Percentiles rank a stretch among this genome's conserved stretches.
Evolutionary conservation across 2,113 vertebrate genomes (phyloP).

Genomic region (Myanophis thanlyinensis): DNA sequence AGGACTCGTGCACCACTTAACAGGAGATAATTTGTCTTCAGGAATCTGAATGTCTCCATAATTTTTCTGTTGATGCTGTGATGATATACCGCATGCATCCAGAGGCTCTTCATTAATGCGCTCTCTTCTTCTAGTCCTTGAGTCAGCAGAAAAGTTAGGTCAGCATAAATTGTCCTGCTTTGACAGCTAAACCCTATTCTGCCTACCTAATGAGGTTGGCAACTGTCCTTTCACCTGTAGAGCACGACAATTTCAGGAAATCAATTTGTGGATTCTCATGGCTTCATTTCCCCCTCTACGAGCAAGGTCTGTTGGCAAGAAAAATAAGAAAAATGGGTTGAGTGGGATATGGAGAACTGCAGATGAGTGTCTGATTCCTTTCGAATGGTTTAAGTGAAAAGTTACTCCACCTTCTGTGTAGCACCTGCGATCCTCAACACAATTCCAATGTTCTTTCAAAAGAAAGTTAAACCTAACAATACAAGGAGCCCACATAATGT

Average conservation of each 20-base stretch:
- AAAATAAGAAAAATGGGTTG: background rate
- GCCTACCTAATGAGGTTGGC: background rate
- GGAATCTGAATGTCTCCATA: slow-evolving; percentile 28
- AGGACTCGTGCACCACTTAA: slow-evolving; percentile 4
- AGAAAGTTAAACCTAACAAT: background rate
- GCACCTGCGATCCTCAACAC: background rate
- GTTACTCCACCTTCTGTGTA: background rate
- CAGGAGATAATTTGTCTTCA: background rate
- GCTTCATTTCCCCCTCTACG: background rate
- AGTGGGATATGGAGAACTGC: background rate
- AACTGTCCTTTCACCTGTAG: background rate
- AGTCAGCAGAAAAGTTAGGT: background rate
- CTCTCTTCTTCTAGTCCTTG: background rate
- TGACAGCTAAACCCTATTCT: background rate
- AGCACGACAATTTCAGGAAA: background rate
- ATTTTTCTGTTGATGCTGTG: slow-evolving; percentile 16
- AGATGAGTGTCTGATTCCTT: background rate
- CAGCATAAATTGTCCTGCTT: background rate
- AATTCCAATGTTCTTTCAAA: background rate
- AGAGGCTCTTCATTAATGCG: background rate
- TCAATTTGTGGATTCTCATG: background rate
- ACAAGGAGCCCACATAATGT: background rate
- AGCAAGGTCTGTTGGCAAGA: background rate
- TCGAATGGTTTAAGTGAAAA: background rate
- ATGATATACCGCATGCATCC: background rate